Base-by-base conservation (phyloP, 2,797 vertebrate genomes). In the Anniella stebbinsi region DNA sequence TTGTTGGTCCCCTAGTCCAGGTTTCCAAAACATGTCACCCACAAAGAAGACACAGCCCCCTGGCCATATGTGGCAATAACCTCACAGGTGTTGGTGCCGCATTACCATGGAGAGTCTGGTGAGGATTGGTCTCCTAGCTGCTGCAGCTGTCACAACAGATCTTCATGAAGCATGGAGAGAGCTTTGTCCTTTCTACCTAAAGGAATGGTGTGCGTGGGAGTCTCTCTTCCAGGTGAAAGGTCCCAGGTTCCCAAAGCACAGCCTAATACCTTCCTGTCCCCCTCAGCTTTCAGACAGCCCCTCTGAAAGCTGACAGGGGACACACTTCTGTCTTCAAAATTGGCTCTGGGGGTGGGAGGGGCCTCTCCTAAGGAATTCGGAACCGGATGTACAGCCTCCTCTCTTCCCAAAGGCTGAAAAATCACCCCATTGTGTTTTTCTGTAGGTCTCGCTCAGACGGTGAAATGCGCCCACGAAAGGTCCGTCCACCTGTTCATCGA, bases 381-480 rank as follows among this genome's bases (percentile, higher is more conserved):
- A 63, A 63, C 21, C 21, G 1, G 60, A 13, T 57, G 12, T 57
- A 57, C 13, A 15, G 60, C 60, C 7, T 21, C 23, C 60, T 63
- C 54, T 57, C 54, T 15, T 15, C 54, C 54, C 54, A 57, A 57
- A 13, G 54, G 54, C 54, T 57, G 54, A 15, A 15, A 57, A 57
- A 57, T 15, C 54, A 57, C 54, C 54, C 54, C 54, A 57, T 57
- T 57, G 54, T 12, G 33, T 30, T 86, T 88, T 88, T 28, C 92
- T 94, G 13, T 94, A 98, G 98, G 97, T 38, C 96, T 98, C 88
- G 81, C 95, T 90, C 97, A 98, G 96, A 98, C 98, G 0, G 97
- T 99, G 91, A 99, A 99, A 92, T 99, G 99, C 72, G 97, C 98
- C 88, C 99, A 99, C 0, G 98, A 99, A 95, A 97, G 98, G 12